Evolutionary conservation across 1,140 invertebrate genomes (phyloP).

Genomic region (Metaphire vulgaris): DNA sequence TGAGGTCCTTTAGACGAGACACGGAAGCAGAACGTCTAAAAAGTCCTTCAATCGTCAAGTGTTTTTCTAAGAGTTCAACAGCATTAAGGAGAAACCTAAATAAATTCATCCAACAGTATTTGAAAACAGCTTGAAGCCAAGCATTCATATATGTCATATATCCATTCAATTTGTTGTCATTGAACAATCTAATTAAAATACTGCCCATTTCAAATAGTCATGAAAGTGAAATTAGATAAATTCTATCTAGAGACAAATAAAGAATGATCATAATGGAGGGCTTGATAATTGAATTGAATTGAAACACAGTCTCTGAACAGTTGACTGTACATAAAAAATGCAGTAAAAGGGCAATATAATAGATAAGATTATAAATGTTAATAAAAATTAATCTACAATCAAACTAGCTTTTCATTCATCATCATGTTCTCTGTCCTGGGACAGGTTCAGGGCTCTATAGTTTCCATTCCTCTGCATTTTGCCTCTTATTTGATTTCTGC

Average conservation of each 20-base stretch:
- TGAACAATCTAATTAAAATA: neutral
- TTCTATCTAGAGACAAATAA: neutral
- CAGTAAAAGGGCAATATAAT: no score
- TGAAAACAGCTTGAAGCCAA: neutral
- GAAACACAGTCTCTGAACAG: no score
- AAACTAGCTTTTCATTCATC: no score
- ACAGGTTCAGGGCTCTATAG: no score
- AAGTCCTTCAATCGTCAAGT: slow-evolving; percentile 68
- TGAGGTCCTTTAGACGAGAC: slow-evolving; percentile 69
- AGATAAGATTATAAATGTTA: no score
- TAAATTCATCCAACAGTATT: slow-evolving; percentile 17
- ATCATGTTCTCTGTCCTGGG: no score
- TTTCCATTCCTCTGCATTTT: no score
- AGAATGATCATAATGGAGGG: neutral
- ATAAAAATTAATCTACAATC: no score
- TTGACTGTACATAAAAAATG: no score
- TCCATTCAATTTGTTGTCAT: neutral
- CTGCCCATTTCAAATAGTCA: neutral
- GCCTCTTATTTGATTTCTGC: no score
- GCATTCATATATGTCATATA: neutral
- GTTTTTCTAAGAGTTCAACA: slow-evolving; percentile 61
- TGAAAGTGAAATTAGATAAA: neutral
- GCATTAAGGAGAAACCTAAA: slow-evolving; percentile 65
- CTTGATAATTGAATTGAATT: no score
- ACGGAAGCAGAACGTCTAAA: slow-evolving; percentile 78